phyloP scores from a whole-genome alignment of 2,888 invertebrate species.

The Euphydryas editha region DNA sequence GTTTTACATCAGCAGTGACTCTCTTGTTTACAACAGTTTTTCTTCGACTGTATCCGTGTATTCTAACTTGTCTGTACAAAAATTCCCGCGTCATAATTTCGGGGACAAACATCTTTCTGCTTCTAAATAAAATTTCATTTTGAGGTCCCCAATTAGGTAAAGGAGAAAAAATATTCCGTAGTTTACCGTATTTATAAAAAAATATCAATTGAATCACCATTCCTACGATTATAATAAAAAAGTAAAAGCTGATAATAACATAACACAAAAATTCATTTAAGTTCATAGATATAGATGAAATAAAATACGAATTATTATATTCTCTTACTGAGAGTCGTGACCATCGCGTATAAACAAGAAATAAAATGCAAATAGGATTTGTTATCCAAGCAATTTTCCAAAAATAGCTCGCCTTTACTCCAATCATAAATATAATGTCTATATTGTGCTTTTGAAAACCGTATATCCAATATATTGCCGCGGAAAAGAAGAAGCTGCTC shows the following conservation, averaged over 20 bases:
- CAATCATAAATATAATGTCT: conserved; percentile 77
- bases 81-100: conserved; percentile 81
- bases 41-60: conserved; percentile 58
- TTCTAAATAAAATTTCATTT: conserved; percentile 64
- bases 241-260: conserved; percentile 54
- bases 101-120: conserved; percentile 76
- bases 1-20: conserved; percentile 15
- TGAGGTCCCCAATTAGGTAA: conserved; percentile 67
- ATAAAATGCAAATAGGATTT: conserved; percentile 59
- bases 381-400: conserved; percentile 67
- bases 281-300: conserved; percentile 45
- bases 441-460: conserved; percentile 66
- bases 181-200: conserved; percentile 45
- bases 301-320: conserved; percentile 50
- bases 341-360: conserved; percentile 53
- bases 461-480: conserved; percentile 72
- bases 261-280: conserved; percentile 56
- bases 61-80: conserved; percentile 74
- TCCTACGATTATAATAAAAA: conserved; percentile 53
- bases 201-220: conserved; percentile 51
- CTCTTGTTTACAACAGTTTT: conserved; percentile 19
- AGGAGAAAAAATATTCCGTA: conserved; percentile 53
- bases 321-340: conserved; percentile 43
- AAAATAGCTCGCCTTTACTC: conserved; percentile 69
- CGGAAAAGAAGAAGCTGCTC: conserved; percentile 62